A percentile compares a stretch with the other conserved stretches of the same genome.
These are phyloP conservation scores for Bombyx huttoni DNA, from an alignment of 2,888 invertebrate species.

Conservation along the genomic window DNA sequence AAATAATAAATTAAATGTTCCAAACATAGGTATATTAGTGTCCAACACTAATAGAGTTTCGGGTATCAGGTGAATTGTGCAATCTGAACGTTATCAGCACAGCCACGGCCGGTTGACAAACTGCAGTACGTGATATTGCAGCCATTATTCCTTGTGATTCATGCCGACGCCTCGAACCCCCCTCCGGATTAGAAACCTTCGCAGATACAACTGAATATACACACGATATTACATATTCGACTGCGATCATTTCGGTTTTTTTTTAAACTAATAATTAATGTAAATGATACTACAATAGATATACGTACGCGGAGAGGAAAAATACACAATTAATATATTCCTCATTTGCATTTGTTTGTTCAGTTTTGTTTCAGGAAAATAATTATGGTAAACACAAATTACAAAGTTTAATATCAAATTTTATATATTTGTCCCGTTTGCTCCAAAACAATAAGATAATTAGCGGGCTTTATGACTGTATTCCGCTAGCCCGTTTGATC, in stretches of 20 bases:
- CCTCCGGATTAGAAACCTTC: constrained; percentile 20
- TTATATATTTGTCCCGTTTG: no score
- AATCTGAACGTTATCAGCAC: constrained; percentile 65
- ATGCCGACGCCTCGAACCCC: constrained; percentile 50
- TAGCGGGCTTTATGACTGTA: no score
- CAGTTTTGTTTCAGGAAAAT: constrained; percentile 3
- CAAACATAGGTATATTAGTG: no score
- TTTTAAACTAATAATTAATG: no score
- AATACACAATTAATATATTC: background rate
- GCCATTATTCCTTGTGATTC: constrained; percentile 71
- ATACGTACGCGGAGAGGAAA: background rate
- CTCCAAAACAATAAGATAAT: no score
- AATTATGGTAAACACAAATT: background rate
- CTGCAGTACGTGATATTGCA: constrained; percentile 72
- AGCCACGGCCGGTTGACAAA: constrained; percentile 70
- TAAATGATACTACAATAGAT: no score
- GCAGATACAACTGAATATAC: constrained; percentile 32
- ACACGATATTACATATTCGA: constrained; percentile 1
- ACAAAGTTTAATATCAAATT: no score
- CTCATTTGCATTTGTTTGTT: background rate
- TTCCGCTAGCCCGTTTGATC: background rate
- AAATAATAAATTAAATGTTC: no score
- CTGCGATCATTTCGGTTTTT: no score
- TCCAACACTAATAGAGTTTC: no score
- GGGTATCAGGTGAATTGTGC: constrained; percentile 11